Base-by-base conservation (phyloP, 2,888 invertebrate genomes). In the Chloroclysta siterata region DNA sequence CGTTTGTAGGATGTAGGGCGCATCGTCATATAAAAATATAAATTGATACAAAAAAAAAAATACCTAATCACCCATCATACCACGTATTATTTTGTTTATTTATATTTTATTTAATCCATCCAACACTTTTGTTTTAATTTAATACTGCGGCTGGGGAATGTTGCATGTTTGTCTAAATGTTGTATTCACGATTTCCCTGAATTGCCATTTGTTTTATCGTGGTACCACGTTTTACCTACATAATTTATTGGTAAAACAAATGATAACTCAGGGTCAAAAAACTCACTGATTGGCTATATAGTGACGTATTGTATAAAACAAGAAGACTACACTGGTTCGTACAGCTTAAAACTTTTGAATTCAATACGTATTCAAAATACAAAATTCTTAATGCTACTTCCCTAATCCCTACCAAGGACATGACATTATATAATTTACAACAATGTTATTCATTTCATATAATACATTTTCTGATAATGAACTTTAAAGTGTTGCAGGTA, bases 111-210 rank as follows among this genome's bases (percentile, higher is more conserved):
- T 83, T 90, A 81, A 82, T 88, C 91, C 92, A 92, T 92, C 88
- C 89, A 85, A 88, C 88, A 91, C 85, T 87, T 56, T 87, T 84
- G 71, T 76, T 87, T 85, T 83, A 77, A 74, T 85, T 89, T 88
- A 83, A 78, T 81, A 89, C 83, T 86, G 91, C 91, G 91, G 92
- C 92, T 93, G 92, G 91, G 90, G 91, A 93, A 92, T 93, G 93
- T 85, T 88, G 92, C 92, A 92, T 92, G 92, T 74, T 77, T 68
- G 79, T 83, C 73, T 75, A 75, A 70, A 77, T 77, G 71, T 79
- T 80, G 79, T 84, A 75, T 76, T 77, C 76, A 73, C 81, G 65
- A 33, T 75, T 52, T 70, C 66, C 70, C 76, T 82, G 82, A 81
- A 70, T 81, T 86, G 82, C 68, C 81, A 79, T 83, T 80, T 82